Evolutionary conservation across 2,113 vertebrate species (phyloP).

Genomic region (Cololabis saira): DNA sequence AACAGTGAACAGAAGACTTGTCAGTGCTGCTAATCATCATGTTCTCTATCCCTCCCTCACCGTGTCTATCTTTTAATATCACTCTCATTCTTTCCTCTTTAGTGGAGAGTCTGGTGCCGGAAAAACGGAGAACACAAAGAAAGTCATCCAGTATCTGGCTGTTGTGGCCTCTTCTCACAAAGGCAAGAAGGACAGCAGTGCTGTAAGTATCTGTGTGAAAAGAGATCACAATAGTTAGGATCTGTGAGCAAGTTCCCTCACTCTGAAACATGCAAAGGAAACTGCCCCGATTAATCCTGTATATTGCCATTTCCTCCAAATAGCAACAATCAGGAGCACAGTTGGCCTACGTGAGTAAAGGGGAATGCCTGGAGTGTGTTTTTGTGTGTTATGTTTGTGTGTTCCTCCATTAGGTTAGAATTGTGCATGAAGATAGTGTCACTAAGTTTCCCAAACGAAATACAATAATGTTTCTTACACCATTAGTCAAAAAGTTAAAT

Average conservation of each 20-base stretch:
- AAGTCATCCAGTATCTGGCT: constrained; percentile 98
- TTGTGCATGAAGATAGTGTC: constrained; percentile 88
- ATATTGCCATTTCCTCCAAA: constrained; percentile 79
- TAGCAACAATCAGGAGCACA: constrained; percentile 85
- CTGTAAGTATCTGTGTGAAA: constrained; percentile 70
- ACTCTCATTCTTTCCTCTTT: neutral
- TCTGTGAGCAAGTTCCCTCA: constrained; percentile 85
- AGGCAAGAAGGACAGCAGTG: constrained; percentile 85
- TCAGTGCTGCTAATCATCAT: constrained; percentile 34
- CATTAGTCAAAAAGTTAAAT: constrained; percentile 37
- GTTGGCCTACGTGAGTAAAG: constrained; percentile 89
- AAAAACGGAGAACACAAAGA: constrained; percentile 98
- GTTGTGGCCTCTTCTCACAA: constrained; percentile 96
- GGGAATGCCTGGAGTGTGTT: constrained; percentile 82
- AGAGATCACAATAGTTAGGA: constrained; percentile 71
- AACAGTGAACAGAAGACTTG: constrained; percentile 49
- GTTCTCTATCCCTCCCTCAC: constrained; percentile 19
- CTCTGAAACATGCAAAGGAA: constrained; percentile 63
- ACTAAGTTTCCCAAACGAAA: constrained; percentile 39
- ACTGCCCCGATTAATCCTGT: constrained; percentile 60
- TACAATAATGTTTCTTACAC: constrained; percentile 33
- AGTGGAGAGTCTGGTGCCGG: constrained; percentile 98
- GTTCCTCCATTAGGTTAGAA: constrained; percentile 78
- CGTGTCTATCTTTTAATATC: constrained; percentile 27
- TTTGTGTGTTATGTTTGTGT: constrained; percentile 85